phyloP scores from a whole-genome alignment of 2,113 vertebrate genomes.

The Malaclemys terrapin region DNA sequence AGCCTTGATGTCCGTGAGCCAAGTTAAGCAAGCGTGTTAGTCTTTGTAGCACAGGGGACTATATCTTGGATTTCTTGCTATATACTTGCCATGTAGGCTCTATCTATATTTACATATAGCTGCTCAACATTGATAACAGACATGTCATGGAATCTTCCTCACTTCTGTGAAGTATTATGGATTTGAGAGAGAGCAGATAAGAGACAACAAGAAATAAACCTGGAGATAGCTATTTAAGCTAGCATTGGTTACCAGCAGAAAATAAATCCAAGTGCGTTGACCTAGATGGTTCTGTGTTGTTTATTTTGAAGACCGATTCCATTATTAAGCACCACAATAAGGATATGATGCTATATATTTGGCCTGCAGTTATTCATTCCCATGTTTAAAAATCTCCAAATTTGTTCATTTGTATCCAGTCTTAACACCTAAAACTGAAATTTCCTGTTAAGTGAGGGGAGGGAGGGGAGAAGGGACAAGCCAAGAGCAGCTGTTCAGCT shows the following conservation, averaged over 20 bases:
- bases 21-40: neutral
- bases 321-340: neutral
- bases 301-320: neutral
- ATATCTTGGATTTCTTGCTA: neutral
- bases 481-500: neutral
- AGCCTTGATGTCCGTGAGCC: neutral
- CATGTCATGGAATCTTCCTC: neutral
- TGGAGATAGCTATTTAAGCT: neutral
- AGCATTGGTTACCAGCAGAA: neutral
- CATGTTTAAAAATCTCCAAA: neutral
- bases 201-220: neutral
- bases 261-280: neutral
- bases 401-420: fast-evolving
- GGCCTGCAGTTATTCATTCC: neutral
- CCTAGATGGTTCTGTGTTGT: neutral
- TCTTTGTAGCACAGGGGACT: neutral
- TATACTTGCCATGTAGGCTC: neutral
- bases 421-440: neutral
- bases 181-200: neutral
- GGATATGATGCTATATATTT: neutral
- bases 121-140: neutral
- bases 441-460: neutral
- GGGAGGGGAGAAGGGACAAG: neutral
- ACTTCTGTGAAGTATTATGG: neutral
- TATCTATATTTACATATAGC: neutral